Evolutionary conservation across 2,888 invertebrate species (phyloP), one percentile per base, ranked within the genome.

Genomic region (Brachypalpus laphriformis): DNA sequence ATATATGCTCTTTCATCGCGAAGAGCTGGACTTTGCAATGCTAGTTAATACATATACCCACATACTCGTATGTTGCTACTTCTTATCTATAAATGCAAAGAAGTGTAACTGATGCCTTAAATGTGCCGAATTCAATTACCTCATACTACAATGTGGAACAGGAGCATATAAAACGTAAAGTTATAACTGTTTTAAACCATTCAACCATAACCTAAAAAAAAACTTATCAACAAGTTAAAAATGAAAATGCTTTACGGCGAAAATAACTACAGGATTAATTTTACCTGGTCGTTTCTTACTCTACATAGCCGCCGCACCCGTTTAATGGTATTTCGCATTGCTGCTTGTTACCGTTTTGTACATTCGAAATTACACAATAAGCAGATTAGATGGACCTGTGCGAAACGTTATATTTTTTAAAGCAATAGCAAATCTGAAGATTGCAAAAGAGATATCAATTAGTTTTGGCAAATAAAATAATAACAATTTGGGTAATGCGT

Each of bases 311-410:
- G 56, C 2, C n/a, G n/a, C n/a, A n/a, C n/a, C 34, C 37, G 57
- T 37, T 37, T 37, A n/a, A 7, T 4, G 3, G 20, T 18, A 40
- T 22, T 47, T 59, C 37, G 22, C 22, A 59, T 22, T 20, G 8
- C 6, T n/a, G 18, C 59, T 42, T 25, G 59, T 25, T 59, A 59
- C 59, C 14, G 59, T 59, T 59, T 42, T 37, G 11, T 11, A 9
- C 56, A 57, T 20, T 34, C 7, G 25, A 25, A 59, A 40, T 40
- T 59, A 40, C 40, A 40, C 40, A 25, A 59, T 59, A 59, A 59
- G 57, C 40, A 59, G 57, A 59, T 59, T 59, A 59, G 8, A 37
- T 20, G 34, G 34, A 34, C 0, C 34, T 6, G 14, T n/a, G n/a
- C 8, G 14, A 9, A 25, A 59, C 59, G 40, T 40, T 59, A 40